Evolutionary conservation across 2,888 invertebrate species (phyloP).

Genomic region (Noctua janthina): DNA sequence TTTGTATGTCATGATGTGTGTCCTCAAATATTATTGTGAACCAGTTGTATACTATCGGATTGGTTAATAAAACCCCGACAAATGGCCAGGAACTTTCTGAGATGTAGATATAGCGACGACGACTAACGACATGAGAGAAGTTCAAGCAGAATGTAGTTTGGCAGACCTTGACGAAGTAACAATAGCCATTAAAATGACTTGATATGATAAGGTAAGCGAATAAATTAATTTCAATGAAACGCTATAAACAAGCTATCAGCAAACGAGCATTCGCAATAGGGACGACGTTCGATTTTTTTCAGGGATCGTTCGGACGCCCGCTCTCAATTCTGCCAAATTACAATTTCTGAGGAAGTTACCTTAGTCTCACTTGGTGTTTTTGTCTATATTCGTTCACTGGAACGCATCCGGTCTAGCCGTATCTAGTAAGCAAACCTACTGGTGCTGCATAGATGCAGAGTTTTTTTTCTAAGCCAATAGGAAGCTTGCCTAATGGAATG

Average conservation of each 20-base stretch:
- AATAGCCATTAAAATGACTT: background rate
- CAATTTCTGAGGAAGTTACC: background rate
- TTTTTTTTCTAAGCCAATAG: background rate
- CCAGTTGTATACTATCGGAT: background rate
- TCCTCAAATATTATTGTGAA: background rate
- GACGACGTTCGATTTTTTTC: background rate
- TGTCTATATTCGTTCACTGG: background rate
- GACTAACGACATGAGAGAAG: background rate
- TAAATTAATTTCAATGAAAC: background rate
- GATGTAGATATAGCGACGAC: background rate
- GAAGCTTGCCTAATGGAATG: background rate
- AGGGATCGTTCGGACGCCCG: background rate
- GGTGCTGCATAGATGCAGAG: background rate
- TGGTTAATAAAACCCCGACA: background rate
- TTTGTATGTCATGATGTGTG: too few species aligned
- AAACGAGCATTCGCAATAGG: background rate
- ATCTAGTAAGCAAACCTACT: conserved; percentile 2
- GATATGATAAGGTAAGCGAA: background rate
- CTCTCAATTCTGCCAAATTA: background rate
- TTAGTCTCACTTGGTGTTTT: background rate
- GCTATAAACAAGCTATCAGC: background rate
- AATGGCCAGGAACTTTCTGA: background rate
- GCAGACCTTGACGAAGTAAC: background rate
- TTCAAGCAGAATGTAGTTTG: too few species aligned
- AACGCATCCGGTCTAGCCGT: conserved; percentile 11